Evolutionary conservation across 2,113 vertebrate species (phyloP).

Genomic region (Gadus chalcogrammus): DNA sequence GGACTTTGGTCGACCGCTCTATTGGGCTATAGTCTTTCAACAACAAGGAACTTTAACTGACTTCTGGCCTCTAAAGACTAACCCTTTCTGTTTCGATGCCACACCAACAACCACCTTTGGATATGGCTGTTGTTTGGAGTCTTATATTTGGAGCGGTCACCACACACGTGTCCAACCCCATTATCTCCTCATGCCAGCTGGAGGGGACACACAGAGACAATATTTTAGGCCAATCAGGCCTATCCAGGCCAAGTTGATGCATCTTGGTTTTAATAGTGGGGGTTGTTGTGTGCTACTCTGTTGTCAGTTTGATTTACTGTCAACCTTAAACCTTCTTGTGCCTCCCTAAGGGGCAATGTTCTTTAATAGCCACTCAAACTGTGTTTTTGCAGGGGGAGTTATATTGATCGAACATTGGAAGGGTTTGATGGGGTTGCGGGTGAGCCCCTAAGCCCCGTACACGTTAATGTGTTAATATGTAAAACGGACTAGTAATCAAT

Average conservation of each 20-base stretch:
- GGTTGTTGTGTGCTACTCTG: background rate
- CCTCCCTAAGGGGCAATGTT: constrained; percentile 32
- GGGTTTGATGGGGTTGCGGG: constrained; percentile 16
- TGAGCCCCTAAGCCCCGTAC: constrained; percentile 32
- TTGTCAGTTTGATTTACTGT: constrained; percentile 6
- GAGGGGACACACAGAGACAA: too few species aligned
- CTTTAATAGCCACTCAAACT: constrained; percentile 31
- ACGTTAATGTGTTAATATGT: constrained; percentile 46
- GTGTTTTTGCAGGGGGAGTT: constrained; percentile 39
- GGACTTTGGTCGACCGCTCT: constrained; percentile 1
- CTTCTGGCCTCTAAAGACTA: too few species aligned
- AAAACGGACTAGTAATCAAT: constrained; percentile 59
- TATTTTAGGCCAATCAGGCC: constrained; percentile 11
- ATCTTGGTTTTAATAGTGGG: constrained; percentile 5
- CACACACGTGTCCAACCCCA: constrained; percentile 12
- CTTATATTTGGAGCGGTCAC: background rate
- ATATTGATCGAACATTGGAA: constrained; percentile 68
- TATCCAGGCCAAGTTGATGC: constrained; percentile 20
- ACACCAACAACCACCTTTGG: too few species aligned
- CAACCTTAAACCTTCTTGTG: constrained; percentile 27
- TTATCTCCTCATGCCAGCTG: background rate
- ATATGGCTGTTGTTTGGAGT: background rate
- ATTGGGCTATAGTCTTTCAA: constrained; percentile 13
- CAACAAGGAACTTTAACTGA: background rate
- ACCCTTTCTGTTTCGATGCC: too few species aligned